Conservation (phyloP, 2,113 vertebrate species). For the Pangasianodon hypophthalmus region DNA sequence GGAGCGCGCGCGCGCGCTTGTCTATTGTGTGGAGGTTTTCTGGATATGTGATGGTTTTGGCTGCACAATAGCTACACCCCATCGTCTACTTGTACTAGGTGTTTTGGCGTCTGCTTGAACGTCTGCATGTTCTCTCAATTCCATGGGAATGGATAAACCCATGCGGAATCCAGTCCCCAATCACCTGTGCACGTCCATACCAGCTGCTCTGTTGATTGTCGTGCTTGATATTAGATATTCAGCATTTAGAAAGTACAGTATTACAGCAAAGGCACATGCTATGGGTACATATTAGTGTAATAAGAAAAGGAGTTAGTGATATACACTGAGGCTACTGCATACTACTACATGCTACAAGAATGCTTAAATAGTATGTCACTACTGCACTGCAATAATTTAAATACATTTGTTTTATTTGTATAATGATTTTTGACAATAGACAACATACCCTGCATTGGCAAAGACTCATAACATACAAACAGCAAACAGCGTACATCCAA, state of each 20-base stretch:
- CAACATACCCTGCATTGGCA: background rate
- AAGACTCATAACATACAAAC: too few species aligned
- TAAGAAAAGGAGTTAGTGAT: background rate
- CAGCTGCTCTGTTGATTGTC: background rate
- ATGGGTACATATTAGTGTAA: background rate
- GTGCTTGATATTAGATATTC: background rate
- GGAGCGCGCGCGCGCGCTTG: slow-evolving; percentile 16
- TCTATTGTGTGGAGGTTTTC: slow-evolving; percentile 54
- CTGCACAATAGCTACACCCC: slow-evolving; percentile 38
- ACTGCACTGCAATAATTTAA: background rate
- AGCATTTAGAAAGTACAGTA: background rate
- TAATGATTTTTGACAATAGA: background rate
- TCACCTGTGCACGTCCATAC: background rate
- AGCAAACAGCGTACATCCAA: too few species aligned
- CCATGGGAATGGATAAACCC: background rate
- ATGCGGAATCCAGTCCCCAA: background rate
- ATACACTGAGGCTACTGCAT: background rate
- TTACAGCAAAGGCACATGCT: background rate
- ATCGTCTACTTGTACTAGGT: background rate
- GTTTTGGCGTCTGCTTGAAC: background rate
- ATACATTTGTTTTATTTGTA: background rate
- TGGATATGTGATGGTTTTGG: slow-evolving; percentile 29
- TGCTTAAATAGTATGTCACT: background rate
- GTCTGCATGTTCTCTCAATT: background rate
- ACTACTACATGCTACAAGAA: background rate